Evolutionary conservation across 2,888 invertebrate species (phyloP).

Genomic region (Rhagophthalmus giganteus): DNA sequence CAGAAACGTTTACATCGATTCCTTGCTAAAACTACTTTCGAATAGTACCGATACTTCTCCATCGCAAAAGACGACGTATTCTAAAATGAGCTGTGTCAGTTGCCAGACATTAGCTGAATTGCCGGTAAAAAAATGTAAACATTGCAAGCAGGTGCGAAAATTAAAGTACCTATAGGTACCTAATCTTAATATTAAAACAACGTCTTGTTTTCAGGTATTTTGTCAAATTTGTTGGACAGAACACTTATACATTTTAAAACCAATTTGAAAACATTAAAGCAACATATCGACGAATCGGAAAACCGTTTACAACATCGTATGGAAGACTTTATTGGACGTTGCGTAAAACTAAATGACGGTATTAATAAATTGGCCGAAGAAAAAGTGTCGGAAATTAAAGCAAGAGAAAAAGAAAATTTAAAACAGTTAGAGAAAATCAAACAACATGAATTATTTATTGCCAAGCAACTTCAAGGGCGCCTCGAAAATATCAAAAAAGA

Average conservation of each 20-base stretch:
- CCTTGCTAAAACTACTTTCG: slow-evolving; percentile 61
- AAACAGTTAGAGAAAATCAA: slow-evolving; percentile 55
- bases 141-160: slow-evolving; percentile 62
- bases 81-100: slow-evolving; percentile 46
- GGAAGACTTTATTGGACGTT: slow-evolving; percentile 62
- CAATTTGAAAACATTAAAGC: slow-evolving; percentile 60
- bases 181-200: slow-evolving; percentile 3
- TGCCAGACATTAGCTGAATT: slow-evolving; percentile 49
- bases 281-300: slow-evolving; percentile 61
- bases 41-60: slow-evolving; percentile 39
- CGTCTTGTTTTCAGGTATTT: slow-evolving; percentile 57
- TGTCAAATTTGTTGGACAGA: slow-evolving; percentile 65
- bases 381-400: slow-evolving; percentile 58
- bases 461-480: slow-evolving; percentile 56
- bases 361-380: slow-evolving; percentile 59
- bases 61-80: slow-evolving; percentile 5
- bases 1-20: slow-evolving; percentile 69
- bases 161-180: no score
- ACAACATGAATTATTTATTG: slow-evolving; percentile 55
- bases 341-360: slow-evolving; percentile 59
- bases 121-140: slow-evolving; percentile 56
- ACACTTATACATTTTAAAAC: slow-evolving; percentile 64
- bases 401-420: slow-evolving; percentile 55
- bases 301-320: slow-evolving; percentile 60
- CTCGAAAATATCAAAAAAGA: slow-evolving; percentile 57